Conservation (phyloP, 35 echinoderm and acorn worm genomes). For the Acanthaster planci region DNA sequence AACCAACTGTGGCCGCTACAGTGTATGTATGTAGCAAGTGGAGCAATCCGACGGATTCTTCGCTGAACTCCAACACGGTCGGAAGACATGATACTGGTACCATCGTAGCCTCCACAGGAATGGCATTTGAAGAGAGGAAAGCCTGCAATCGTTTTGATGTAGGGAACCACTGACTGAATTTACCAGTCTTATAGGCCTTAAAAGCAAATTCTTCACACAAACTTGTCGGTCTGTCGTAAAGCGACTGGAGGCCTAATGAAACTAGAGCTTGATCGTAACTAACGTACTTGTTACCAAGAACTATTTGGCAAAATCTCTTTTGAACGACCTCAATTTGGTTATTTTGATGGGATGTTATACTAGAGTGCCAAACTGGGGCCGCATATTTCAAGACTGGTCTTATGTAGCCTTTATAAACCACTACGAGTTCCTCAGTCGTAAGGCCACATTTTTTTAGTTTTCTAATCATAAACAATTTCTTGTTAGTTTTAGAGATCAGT, state of each 20-base stretch:
- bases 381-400: not conserved
- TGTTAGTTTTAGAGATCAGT: not conserved
- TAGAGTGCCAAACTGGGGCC: not conserved
- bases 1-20: too few relatives aligned
- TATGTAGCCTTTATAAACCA: not conserved
- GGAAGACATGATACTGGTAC: too few relatives aligned
- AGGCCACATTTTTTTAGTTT: not conserved
- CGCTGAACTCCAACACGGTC: too few relatives aligned
- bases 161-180: slow-evolving; percentile 9
- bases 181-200: not conserved
- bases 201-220: slow-evolving; percentile 11
- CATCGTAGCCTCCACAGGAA: too few relatives aligned
- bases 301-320: not conserved
- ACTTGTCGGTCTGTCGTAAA: slow-evolving; percentile 45
- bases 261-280: not conserved
- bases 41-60: too few relatives aligned
- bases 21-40: too few relatives aligned
- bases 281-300: not conserved
- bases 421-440: not conserved
- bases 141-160: too few relatives aligned
- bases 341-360: not conserved
- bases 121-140: too few relatives aligned
- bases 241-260: not conserved
- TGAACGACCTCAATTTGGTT: not conserved
- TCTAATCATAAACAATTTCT: not conserved